phyloP scores from a whole-genome alignment of 2,113 vertebrate species.

The Aldabrachelys gigantea region DNA sequence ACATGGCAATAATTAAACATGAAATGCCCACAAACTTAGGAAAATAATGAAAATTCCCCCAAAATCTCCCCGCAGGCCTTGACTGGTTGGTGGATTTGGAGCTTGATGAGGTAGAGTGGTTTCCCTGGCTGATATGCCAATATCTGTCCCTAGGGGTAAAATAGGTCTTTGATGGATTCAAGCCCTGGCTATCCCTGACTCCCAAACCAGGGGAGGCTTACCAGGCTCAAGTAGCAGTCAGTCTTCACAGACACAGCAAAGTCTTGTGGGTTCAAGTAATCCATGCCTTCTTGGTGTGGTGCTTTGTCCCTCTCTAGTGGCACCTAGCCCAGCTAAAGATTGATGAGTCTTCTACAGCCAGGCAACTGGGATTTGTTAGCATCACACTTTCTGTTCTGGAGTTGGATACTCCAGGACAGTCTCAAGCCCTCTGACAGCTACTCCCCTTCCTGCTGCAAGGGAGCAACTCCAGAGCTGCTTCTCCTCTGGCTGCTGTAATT shows the following conservation, averaged over 20 bases:
- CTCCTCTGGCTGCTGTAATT: background rate
- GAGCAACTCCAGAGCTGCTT: background rate
- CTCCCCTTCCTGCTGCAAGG: background rate
- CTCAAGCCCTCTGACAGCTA: background rate
- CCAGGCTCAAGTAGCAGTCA: background rate
- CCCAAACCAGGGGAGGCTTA: background rate
- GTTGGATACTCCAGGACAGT: background rate
- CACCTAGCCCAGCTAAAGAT: too few relatives aligned
- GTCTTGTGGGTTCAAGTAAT: too few relatives aligned
- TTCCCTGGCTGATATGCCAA: background rate
- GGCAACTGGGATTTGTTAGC: rapidly evolving
- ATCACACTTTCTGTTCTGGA: rapidly evolving
- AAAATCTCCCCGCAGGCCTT: background rate
- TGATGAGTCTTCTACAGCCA: too few relatives aligned
- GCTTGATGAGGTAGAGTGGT: background rate
- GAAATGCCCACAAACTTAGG: background rate
- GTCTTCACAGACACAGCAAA: background rate
- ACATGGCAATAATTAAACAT: background rate
- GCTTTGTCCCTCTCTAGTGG: too few relatives aligned
- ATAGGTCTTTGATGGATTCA: background rate
- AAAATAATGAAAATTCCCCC: background rate
- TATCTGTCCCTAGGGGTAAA: background rate
- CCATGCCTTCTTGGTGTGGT: too few relatives aligned
- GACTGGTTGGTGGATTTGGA: background rate
- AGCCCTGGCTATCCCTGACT: too few relatives aligned